phyloP scores from a whole-genome alignment of 2,888 invertebrate species.

The Emesis russula region DNA sequence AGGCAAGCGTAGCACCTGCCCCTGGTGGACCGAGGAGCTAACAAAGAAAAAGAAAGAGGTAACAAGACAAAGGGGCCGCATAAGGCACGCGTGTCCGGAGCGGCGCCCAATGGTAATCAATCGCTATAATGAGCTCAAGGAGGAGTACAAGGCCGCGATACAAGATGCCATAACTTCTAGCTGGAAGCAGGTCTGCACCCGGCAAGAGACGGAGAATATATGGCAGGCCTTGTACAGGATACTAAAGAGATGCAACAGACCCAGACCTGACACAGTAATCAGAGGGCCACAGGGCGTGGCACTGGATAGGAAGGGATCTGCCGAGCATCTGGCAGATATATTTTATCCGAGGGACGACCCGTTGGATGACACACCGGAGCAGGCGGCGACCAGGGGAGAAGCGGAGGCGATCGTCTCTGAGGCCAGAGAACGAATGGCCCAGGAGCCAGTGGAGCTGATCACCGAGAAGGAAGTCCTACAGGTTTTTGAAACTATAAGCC shows the following conservation, averaged over 20 bases:
- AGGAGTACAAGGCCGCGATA: neutral
- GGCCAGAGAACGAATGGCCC: no score
- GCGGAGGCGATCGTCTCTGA: no score
- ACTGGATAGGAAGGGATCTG: neutral
- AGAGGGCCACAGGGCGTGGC: neutral
- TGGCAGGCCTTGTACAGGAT: neutral
- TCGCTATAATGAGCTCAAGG: neutral
- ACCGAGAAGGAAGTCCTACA: neutral
- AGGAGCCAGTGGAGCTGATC: neutral
- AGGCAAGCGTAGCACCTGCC: neutral
- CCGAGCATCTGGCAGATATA: neutral
- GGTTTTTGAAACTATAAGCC: constrained; percentile 20
- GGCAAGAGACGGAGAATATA: neutral
- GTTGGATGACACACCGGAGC: no score
- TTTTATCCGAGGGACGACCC: neutral
- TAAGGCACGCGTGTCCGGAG: neutral
- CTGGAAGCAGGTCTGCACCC: neutral
- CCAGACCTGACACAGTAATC: neutral
- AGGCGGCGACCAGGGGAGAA: no score
- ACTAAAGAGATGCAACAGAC: neutral
- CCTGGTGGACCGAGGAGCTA: neutral
- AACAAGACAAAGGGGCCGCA: neutral
- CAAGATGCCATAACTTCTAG: neutral
- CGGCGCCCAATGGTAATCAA: neutral
- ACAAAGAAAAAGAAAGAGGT: neutral